Conservation (phyloP, 2,113 vertebrate species). For the Oreocharis arfaki region DNA sequence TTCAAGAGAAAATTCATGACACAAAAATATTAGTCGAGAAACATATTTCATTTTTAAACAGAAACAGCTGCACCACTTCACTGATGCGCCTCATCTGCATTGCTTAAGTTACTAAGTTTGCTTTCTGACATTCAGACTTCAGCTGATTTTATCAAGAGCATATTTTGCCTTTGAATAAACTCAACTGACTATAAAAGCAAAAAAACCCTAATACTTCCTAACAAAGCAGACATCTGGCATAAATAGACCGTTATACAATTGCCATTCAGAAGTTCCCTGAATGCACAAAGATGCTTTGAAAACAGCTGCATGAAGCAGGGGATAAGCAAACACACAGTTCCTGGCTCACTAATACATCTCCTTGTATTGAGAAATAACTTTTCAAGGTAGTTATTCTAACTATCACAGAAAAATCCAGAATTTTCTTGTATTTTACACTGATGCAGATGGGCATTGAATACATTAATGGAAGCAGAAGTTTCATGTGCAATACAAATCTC, state of each 20-base stretch:
- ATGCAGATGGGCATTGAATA: background rate
- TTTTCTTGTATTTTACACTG: background rate
- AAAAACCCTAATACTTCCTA: background rate
- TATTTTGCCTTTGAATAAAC: background rate
- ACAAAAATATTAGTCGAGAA: background rate
- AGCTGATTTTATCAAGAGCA: background rate
- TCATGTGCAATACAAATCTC: background rate
- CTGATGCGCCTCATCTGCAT: background rate
- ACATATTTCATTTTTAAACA: background rate
- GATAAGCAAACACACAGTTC: background rate
- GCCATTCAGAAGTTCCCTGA: background rate
- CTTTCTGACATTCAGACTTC: background rate
- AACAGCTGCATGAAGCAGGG: background rate
- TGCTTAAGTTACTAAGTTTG: background rate
- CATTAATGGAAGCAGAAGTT: background rate
- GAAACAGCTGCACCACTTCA: background rate
- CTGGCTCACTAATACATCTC: background rate
- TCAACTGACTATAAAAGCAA: background rate
- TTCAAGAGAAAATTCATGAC: background rate
- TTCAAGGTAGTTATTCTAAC: background rate
- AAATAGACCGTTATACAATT: background rate
- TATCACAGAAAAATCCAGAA: background rate
- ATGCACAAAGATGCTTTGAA: background rate
- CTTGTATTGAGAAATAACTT: background rate
- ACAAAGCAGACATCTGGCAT: constrained; percentile 5